These are phyloP conservation scores for Prunella strophiata DNA, from an alignment of 2,797 vertebrate species.

Conservation along the genomic window DNA sequence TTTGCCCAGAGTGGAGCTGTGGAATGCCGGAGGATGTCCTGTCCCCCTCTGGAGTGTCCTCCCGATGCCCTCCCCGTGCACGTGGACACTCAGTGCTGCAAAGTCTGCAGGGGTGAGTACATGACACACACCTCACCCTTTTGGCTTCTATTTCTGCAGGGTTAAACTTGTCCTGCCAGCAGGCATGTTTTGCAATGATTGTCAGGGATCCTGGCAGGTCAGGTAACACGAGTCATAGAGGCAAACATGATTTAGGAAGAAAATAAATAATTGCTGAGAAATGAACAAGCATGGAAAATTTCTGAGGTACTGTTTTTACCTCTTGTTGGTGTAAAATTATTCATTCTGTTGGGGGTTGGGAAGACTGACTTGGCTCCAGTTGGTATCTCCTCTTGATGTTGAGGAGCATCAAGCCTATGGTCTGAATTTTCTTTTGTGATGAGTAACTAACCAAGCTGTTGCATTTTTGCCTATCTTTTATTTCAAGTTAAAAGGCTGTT, in stretches of 20 bases:
- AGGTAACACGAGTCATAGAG: background rate
- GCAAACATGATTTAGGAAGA: background rate
- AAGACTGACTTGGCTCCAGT: background rate
- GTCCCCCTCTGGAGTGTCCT: conserved; percentile 86
- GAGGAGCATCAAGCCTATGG: background rate
- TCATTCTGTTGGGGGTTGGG: background rate
- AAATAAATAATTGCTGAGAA: background rate
- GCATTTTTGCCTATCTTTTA: background rate
- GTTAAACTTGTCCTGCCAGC: background rate
- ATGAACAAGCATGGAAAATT: background rate
- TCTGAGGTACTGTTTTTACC: background rate
- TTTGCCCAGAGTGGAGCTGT: conserved; percentile 84
- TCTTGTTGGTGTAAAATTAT: background rate
- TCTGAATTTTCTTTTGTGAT: background rate
- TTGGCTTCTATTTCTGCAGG: background rate
- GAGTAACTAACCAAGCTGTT: background rate
- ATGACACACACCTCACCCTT: fast-evolving
- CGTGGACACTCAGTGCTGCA: conserved; percentile 87
- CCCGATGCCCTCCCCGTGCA: conserved; percentile 87
- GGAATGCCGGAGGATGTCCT: conserved; percentile 90
- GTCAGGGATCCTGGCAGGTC: background rate
- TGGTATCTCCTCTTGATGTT: background rate
- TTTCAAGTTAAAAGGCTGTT: background rate
- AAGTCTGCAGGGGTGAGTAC: conserved; percentile 90
- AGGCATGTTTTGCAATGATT: fast-evolving